These are phyloP conservation scores for Sycophaga agraensis DNA, from an alignment of 1,140 invertebrate genomes.

Conservation along the genomic window DNA sequence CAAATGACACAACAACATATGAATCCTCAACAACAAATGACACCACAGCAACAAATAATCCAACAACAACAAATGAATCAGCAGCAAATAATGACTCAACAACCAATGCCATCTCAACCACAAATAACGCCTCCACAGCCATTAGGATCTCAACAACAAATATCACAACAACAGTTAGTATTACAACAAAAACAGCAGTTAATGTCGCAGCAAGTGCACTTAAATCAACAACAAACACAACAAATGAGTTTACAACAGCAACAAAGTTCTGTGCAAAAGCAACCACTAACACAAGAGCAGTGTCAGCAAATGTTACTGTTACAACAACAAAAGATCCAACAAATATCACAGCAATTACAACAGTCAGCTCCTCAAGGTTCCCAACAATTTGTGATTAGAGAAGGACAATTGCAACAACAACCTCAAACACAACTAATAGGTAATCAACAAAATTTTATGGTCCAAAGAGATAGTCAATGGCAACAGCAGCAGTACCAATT, in stretches of 20 bases:
- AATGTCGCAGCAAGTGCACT: slow-evolving; percentile 37
- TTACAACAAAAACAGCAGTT: slow-evolving; percentile 39
- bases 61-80: slow-evolving; percentile 39
- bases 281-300: slow-evolving; percentile 49
- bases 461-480: slow-evolving; percentile 63
- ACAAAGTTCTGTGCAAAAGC: slow-evolving; percentile 37
- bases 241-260: slow-evolving; percentile 48
- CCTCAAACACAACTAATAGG: slow-evolving; percentile 53
- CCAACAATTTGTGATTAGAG: slow-evolving; percentile 62
- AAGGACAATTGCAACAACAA: slow-evolving; percentile 61
- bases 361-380: slow-evolving; percentile 56
- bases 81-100: slow-evolving; percentile 32
- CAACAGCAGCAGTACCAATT: slow-evolving; percentile 56
- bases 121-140: slow-evolving; percentile 31
- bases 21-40: slow-evolving; percentile 33
- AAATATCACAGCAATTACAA: slow-evolving; percentile 56
- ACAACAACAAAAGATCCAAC: slow-evolving; percentile 55
- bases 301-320: slow-evolving; percentile 50
- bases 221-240: slow-evolving; percentile 44
- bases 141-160: slow-evolving; percentile 33
- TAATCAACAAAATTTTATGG: slow-evolving; percentile 57
- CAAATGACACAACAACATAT: slow-evolving; percentile 43
- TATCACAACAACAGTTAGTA: slow-evolving; percentile 30
- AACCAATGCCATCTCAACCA: slow-evolving; percentile 43
- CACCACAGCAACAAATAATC: slow-evolving; percentile 34